Percentiles rank a stretch among this genome's conserved stretches.
Conservation (phyloP, 2,888 invertebrate genomes). For the Artemia sinica region DNA sequence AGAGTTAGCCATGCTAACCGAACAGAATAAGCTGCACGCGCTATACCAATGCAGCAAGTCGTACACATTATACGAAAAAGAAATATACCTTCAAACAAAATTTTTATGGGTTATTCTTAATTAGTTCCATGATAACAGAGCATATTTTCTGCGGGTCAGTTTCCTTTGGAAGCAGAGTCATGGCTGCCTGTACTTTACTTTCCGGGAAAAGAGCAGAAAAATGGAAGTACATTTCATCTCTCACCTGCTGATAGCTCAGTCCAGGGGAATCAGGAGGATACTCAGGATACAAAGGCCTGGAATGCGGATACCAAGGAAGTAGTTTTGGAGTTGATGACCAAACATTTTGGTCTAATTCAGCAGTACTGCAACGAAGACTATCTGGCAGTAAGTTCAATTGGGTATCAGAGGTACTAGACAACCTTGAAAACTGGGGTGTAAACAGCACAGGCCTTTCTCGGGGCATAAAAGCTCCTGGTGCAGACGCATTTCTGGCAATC, state of each 20-base stretch:
- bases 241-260: constrained; percentile 40
- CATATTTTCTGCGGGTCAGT: constrained; percentile 77
- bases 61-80: no score
- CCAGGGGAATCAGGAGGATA: constrained; percentile 13
- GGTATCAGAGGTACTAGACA: constrained; percentile 43
- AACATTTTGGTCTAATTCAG: constrained; percentile 24
- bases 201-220: constrained; percentile 79
- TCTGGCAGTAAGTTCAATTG: constrained; percentile 39
- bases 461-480: constrained; percentile 44
- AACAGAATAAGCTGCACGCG: no score
- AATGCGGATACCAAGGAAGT: constrained; percentile 28
- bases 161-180: constrained; percentile 72
- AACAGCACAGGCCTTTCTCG: constrained; percentile 34
- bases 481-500: constrained; percentile 55
- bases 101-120: background rate
- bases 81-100: no score
- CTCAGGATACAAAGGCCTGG: constrained; percentile 17
- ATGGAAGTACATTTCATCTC: constrained; percentile 64
- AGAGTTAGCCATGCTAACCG: no score
- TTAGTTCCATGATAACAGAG: constrained; percentile 47
- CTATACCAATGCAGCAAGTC: no score
- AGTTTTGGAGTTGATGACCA: constrained; percentile 22
- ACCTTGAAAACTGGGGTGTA: constrained; percentile 34
- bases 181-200: constrained; percentile 67
- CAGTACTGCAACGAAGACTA: constrained; percentile 29